Evolutionary conservation across 2,797 vertebrate species (phyloP), one percentile per base, ranked within the genome.

Genomic region (Streptopelia turtur): DNA sequence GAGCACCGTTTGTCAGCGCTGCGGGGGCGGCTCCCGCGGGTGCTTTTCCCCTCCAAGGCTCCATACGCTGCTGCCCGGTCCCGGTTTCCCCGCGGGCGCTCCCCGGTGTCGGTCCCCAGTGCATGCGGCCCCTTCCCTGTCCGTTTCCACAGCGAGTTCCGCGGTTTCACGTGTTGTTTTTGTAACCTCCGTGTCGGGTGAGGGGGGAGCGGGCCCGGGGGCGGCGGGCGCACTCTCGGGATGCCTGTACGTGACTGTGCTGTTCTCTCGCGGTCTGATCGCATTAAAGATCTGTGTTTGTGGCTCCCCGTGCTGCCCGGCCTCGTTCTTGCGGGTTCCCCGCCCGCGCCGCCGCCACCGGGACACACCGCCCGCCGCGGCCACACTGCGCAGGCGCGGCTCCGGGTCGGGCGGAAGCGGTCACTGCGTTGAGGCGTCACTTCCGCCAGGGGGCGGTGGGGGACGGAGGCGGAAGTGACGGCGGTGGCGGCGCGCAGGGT

Each of bases 281-380:
- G 92, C 94, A 90, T 94, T 93, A 94, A 93, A 93, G 87, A 88
- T 79, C 89, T 90, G 88, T 94, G 94, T 88, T 91, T 94, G 89
- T 93, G 89, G n/a, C 30, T 71, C 75, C 61, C 89, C 88, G 27
- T 94, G 91, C 85, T 83, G 50, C 82, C 56, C 65, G 9, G 91
- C 7, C 83, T 92, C 13, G 20, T 93, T 94, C 55, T 92, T 89
- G 41, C 47, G 55, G 60, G 35, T 4, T 68, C 30, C 14, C 22
- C 35, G 59, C 61, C 45, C 39, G 28, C 39, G 24, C 49, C 64
- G 79, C 43, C 55, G 52, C 12, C 11, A 20, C 35, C 37, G 9
- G 5, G 4, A 15, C 17, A 22, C 23, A 8, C 6, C 14, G 6
- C 50, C 28, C 59, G 33, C 21, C 45, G 50, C 23, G 17, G 5